phyloP scores from a whole-genome alignment of 2,888 invertebrate genomes.

The Agriotes lineatus region DNA sequence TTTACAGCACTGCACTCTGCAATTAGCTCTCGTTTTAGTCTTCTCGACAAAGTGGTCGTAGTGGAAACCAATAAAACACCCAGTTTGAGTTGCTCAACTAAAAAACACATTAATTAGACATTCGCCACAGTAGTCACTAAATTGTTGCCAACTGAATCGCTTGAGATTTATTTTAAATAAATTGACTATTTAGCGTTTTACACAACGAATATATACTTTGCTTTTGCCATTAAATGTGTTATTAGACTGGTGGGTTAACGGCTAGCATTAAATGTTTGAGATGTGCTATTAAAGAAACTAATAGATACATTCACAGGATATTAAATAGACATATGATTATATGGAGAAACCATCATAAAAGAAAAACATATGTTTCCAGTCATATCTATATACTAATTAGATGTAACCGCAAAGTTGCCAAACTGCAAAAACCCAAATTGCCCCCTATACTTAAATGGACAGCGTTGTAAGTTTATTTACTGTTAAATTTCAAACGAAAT shows the following conservation, averaged over 20 bases:
- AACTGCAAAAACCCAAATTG: no score
- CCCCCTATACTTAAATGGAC: no score
- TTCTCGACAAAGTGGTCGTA: background rate
- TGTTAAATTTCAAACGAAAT: no score
- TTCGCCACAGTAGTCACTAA: background rate
- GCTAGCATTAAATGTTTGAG: no score
- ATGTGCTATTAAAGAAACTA: no score
- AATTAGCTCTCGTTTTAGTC: conserved; percentile 4
- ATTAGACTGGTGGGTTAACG: background rate
- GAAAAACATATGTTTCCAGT: no score
- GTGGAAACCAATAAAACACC: background rate
- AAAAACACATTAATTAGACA: background rate
- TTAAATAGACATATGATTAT: no score
- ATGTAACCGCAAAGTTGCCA: no score
- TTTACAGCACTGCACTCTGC: conserved; percentile 7
- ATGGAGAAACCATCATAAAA: no score
- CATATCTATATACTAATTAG: no score
- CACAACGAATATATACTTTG: background rate
- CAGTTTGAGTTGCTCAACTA: background rate
- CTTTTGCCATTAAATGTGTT: background rate
- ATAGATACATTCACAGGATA: no score
- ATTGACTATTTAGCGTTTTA: background rate
- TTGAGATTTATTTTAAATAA: background rate
- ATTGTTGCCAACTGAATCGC: background rate
- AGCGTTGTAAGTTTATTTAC: no score